phyloP scores from a whole-genome alignment of 1,140 invertebrate species.

The Belonocnema kinseyi region DNA sequence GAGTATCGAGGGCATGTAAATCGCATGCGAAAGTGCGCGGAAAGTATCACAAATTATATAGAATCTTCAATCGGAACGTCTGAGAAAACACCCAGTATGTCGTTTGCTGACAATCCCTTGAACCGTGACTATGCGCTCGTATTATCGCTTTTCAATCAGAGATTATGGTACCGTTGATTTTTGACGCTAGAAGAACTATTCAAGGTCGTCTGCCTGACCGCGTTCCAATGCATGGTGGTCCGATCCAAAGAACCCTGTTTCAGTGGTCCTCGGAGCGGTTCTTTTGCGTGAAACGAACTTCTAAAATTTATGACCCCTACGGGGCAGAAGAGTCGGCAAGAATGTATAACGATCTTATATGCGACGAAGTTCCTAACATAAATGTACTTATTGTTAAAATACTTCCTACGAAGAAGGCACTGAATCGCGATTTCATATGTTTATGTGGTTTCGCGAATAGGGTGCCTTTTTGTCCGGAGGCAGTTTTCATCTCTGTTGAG shows the following conservation, averaged over 20 bases:
- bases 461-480: conserved; percentile 63
- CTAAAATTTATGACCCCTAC: conserved; percentile 20
- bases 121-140: neutral
- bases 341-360: conserved; percentile 25
- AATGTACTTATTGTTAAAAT: conserved; percentile 24
- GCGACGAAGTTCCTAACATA: neutral
- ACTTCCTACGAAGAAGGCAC: neutral
- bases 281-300: conserved; percentile 13
- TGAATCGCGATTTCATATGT: conserved; percentile 63
- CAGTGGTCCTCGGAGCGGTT: conserved; percentile 11
- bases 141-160: conserved; percentile 7
- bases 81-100: too few species aligned
- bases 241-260: conserved; percentile 10
- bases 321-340: conserved; percentile 3
- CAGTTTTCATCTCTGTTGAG: conserved; percentile 48
- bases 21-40: too few species aligned
- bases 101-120: too few species aligned
- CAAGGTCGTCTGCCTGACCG: conserved; percentile 24
- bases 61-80: too few species aligned
- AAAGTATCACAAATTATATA: too few species aligned
- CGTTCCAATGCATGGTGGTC: conserved; percentile 23
- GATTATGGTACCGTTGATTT: conserved; percentile 26
- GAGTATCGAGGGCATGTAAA: too few species aligned
- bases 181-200: conserved; percentile 27
- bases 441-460: conserved; percentile 62